Base-by-base conservation (phyloP, 2,113 vertebrate genomes). In the Oriolus oriolus region DNA sequence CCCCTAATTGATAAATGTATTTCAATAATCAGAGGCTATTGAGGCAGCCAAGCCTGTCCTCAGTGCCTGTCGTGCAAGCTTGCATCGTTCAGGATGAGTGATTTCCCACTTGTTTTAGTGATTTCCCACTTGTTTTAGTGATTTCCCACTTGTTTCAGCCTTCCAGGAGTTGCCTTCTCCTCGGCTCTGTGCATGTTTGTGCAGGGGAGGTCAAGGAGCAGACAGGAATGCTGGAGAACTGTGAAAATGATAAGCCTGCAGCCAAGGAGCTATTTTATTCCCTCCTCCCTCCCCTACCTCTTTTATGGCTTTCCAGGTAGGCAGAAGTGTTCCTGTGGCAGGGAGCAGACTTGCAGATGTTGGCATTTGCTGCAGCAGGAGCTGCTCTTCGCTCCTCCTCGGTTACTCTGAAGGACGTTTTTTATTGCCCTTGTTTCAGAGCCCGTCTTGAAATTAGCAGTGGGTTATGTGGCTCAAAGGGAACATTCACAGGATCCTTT, bases 401-500 rank as follows among this genome's bases (percentile, higher is more conserved):
- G 31, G 81, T 97, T 96, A 83, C 87, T 96, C 94, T 95, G 95
- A 97, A 96, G 97, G 91, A 95, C 83, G 19, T 93, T 97, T 97
- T 98, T 97, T 97, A 96, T 97, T 97, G 83, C 79, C 68, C 81
- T 95, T 50, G 35, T 96, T 97, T 79, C 91, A 49, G 79, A 94
- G 96, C 93, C 93, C 26, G 83, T 87, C 94, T 94, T 96, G 95
- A 97, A 97, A 97, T 97, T 97, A 97, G 84, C 57, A 66, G 69
- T 73, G 84, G 91, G 95, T 98, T 97, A 97, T 97, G 97, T 97
- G 90, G 89, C 97, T 97, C 96, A 87, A 93, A 97, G 96, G 96
- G 94, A 97, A 97, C 95, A 96, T 98, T 97, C 74, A 41, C 89
- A 59, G 81, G 94, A 95, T 97, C 86, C 87, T 96, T 96, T 96